Base-by-base conservation (phyloP, 1,140 invertebrate genomes). In the Venustaconcha ellipsiformis region DNA sequence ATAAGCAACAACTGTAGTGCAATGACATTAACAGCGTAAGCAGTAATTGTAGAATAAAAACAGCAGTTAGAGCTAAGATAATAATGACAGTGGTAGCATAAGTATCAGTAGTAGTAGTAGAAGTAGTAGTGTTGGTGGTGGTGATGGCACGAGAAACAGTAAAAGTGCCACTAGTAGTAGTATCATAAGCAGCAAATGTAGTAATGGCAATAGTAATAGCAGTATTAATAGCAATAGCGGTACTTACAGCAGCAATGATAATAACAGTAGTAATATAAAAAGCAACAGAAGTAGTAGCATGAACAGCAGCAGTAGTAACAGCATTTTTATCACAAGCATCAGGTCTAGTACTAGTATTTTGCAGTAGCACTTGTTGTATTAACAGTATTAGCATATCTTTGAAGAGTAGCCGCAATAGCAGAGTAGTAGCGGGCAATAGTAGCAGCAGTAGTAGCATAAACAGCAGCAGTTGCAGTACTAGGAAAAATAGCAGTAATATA, bases 161-260 rank as follows among this genome's bases (percentile, higher is more conserved):
- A 30, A 56, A 1, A 75, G 73, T 75, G 59, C 67, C 59, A 72
- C n/a, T 8, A 70, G 56, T 71, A 57, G 67, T 59, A 72, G 1
- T 70, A 72, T 18, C 13, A 57, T 18, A 14, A 55, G 20, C 23
- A 57, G 67, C 23, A 69, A 30, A 18, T 30, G 66, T 1, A 72
- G 72, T 57, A 71, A n/a, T 70, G 69, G 65, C 63, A 63, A 57
- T 74, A 70, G 67, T 70, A 78, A 58, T 13, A 74, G 58, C 69
- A 74, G 76, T 69, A 78, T 65, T 70, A 75, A 72, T 56, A 70
- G 66, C 23, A 78, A 60, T 37, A 74, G 66, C 64, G 75, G 57
- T 56, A 78, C 72, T 17, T 64, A 59, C 18, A 70, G 30, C 70
- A 57, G 72, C 64, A 74, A 67, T 70, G 75, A 66, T 64, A 78